Evolutionary conservation across 92 coral and sea anemone genomes (phyloP), one percentile per base, ranked within the genome.

Genomic region (Paragorgia papillata): DNA sequence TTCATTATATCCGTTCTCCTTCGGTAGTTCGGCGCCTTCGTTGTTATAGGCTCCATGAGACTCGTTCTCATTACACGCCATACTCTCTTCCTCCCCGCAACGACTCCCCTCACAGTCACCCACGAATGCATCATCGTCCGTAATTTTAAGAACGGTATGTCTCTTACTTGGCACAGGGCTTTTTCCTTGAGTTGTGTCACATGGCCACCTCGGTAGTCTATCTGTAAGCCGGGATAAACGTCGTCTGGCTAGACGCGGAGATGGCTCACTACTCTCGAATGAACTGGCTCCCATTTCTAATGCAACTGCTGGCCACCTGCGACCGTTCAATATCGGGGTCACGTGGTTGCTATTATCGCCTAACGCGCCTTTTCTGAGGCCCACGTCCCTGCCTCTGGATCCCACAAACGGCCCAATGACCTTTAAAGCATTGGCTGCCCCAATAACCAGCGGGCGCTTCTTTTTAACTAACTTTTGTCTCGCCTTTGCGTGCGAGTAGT

Each of bases 401-500:
- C 84, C 81, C 15, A 85, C 96, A 53, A 95, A 88, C 18, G 99
- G 92, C 46, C 91, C 92, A 10, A 91, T 89, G 1, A 91, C 92
- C 51, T 90, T 94, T 20, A 95, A 70, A 5, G 99, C 99, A 35
- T 90, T 91, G 1, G 97, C 97, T 13, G 99, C 97, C 7, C 99
- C 99, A 66, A 95, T 87, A 43, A 95, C 88, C 54, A 91, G 80
- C 41, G 97, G 99, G 43, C 97, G 64, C 56, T 89, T 95, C 57
- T 90, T 61, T 61, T 88, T 88, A n/a, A 96, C 87, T 0, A 88
- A 64, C 40, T 91, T 89, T 51, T 89, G 89, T 66, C 94, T 82
- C 19, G 99, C 99, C 74, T 95, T 95, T 6, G 99, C 99, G 62
- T 95, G 99, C 5, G 99, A 95, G 85, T 95, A 95, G 80, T 95